Evolutionary conservation across 1,140 invertebrate genomes (phyloP).

Genomic region (Eriocheir sinensis): DNA sequence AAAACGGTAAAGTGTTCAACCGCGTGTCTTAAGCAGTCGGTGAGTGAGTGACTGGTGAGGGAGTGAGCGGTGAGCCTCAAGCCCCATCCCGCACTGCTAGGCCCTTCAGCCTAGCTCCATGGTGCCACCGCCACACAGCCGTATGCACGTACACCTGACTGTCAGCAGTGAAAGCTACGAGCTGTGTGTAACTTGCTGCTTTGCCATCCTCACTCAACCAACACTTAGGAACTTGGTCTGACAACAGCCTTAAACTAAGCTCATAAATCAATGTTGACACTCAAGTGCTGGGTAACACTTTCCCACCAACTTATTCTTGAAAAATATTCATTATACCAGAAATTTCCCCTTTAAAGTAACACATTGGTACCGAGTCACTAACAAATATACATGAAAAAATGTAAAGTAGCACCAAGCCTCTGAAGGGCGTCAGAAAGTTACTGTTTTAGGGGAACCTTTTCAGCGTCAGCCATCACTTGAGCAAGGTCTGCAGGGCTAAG

Average conservation of each 20-base stretch:
- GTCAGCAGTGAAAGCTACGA: not conserved
- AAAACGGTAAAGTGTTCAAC: constrained; percentile 49
- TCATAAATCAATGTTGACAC: constrained; percentile 46
- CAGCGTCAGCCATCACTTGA: constrained; percentile 53
- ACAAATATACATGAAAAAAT: constrained; percentile 17
- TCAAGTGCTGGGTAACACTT: constrained; percentile 48
- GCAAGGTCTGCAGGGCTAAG: constrained; percentile 44
- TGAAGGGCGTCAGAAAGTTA: constrained; percentile 10
- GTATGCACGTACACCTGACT: not conserved
- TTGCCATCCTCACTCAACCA: constrained; percentile 36
- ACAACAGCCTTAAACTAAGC: constrained; percentile 48
- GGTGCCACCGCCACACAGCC: not conserved
- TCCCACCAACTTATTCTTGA: not conserved
- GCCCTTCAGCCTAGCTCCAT: not conserved
- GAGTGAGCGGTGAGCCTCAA: not conserved
- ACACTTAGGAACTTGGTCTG: constrained; percentile 52
- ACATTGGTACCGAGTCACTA: not conserved
- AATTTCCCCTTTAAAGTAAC: constrained; percentile 9
- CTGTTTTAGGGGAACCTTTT: not conserved
- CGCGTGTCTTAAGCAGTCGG: constrained; percentile 43
- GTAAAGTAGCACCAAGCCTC: constrained; percentile 28
- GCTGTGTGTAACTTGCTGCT: not conserved
- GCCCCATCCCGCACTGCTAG: not conserved
- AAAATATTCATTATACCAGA: not conserved
- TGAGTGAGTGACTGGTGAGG: constrained; percentile 29